These are phyloP conservation scores for Rhagium mordax DNA, from an alignment of 2,888 invertebrate genomes.

Conservation along the genomic window DNA sequence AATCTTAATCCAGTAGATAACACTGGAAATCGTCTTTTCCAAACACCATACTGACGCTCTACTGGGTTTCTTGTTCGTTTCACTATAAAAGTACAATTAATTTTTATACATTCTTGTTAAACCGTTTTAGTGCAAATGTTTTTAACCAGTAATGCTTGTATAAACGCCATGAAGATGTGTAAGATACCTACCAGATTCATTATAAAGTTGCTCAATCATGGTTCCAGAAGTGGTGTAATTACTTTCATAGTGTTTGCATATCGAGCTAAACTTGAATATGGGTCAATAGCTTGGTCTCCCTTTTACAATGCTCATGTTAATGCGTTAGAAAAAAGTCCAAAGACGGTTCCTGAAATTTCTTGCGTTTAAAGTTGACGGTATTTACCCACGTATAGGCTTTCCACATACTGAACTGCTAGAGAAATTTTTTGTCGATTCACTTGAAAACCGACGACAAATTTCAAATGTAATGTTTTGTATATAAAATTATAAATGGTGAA, in stretches of 20 bases:
- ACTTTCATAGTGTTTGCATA: conserved; percentile 13
- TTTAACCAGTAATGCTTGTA: neutral
- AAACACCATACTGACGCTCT: neutral
- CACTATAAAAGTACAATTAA: neutral
- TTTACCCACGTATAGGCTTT: too few species aligned
- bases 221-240: neutral
- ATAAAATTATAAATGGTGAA: too few species aligned
- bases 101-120: neutral
- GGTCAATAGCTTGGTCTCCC: too few species aligned
- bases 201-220: conserved; percentile 12
- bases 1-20: neutral
- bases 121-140: neutral
- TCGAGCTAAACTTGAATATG: too few species aligned
- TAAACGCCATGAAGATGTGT: neutral
- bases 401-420: too few species aligned
- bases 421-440: too few species aligned
- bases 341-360: too few species aligned
- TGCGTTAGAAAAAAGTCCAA: too few species aligned
- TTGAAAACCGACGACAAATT: too few species aligned
- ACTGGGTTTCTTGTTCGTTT: neutral
- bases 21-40: neutral
- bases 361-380: too few species aligned
- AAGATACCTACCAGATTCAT: conserved; percentile 11
- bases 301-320: too few species aligned
- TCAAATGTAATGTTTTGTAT: too few species aligned